Evolutionary conservation across 2,113 vertebrate species (phyloP).

Genomic region (Elaphurus davidianus): DNA sequence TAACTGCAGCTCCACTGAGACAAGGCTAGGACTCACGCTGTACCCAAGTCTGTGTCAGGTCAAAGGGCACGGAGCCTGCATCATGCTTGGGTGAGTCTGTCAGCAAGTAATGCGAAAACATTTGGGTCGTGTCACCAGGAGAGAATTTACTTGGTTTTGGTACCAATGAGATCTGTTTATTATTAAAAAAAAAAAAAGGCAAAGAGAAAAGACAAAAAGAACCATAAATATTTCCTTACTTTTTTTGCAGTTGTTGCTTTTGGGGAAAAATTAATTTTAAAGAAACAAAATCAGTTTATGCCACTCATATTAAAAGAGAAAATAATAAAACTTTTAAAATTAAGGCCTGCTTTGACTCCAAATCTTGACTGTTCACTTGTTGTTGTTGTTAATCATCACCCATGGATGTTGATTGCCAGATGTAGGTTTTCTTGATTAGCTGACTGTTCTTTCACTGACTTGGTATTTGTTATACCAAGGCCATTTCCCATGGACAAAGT

Average conservation of each 20-base stretch:
- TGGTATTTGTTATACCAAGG: neutral
- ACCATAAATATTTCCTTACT: neutral
- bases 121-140: neutral
- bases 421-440: neutral
- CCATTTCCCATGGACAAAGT: neutral
- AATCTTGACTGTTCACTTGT: neutral
- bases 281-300: neutral
- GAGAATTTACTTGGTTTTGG: neutral
- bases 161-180: neutral
- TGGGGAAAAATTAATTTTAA: neutral
- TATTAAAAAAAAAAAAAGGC: neutral
- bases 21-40: neutral
- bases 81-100: neutral
- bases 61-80: neutral
- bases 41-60: neutral
- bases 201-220: neutral
- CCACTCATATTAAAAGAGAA: conserved; percentile 1
- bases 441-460: neutral
- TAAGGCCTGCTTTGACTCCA: neutral
- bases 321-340: neutral
- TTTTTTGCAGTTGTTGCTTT: neutral
- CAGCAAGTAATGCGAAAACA: conserved; percentile 3
- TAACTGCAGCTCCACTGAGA: neutral
- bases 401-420: neutral
- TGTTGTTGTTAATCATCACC: neutral